These are phyloP conservation scores for Napeogenes sylphis DNA, from an alignment of 2,888 invertebrate genomes.

Conservation along the genomic window DNA sequence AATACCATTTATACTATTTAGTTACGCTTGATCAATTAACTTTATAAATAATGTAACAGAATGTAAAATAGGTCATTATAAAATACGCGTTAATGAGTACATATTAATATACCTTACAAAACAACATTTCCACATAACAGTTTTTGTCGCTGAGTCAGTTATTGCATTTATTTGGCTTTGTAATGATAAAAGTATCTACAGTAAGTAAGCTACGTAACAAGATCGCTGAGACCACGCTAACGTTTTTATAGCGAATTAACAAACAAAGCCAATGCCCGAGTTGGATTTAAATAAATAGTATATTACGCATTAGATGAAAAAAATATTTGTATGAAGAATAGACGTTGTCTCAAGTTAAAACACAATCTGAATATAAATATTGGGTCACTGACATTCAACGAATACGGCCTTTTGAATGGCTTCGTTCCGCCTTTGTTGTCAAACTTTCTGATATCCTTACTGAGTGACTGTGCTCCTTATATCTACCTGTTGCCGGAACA, in stretches of 20 bases:
- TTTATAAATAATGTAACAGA: too few species aligned
- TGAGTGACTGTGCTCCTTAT: neutral
- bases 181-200: conserved; percentile 18
- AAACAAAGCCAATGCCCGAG: neutral
- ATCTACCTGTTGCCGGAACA: conserved; percentile 83
- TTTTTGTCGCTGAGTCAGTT: conserved; percentile 15
- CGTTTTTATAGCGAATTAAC: conserved; percentile 18
- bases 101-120: neutral
- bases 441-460: conserved; percentile 29
- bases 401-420: conserved; percentile 23
- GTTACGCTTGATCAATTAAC: too few species aligned
- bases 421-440: conserved; percentile 22
- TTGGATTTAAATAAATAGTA: too few species aligned
- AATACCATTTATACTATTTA: too few species aligned
- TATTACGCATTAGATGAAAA: too few species aligned
- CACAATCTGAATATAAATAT: conserved; percentile 27
- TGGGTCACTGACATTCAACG: conserved; percentile 38
- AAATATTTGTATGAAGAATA: too few species aligned
- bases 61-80: too few species aligned
- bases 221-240: conserved; percentile 19
- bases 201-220: conserved; percentile 9
- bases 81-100: too few species aligned
- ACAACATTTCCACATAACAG: neutral
- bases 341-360: neutral
- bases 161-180: conserved; percentile 26